Evolutionary conservation across 2,113 vertebrate species (phyloP).

Genomic region (Oreochromis spilurus): DNA sequence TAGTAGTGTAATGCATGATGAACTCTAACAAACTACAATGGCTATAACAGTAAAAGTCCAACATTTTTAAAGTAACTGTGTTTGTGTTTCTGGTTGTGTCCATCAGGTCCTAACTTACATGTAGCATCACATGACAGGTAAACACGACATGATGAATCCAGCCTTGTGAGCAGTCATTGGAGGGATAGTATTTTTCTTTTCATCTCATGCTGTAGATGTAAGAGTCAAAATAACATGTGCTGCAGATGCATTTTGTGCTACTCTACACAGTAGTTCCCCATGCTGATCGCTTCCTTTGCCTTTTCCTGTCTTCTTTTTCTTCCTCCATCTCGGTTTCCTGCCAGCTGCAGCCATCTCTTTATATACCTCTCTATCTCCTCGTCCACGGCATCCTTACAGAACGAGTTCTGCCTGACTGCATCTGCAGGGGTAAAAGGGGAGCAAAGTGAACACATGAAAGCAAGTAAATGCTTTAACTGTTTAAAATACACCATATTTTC

Average conservation of each 20-base stretch:
- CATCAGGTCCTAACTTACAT: background rate
- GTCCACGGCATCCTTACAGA: background rate
- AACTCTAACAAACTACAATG: background rate
- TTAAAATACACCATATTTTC: background rate
- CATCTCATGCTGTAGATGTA: background rate
- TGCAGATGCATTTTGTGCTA: background rate
- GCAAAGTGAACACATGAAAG: background rate
- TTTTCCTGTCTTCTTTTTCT: background rate
- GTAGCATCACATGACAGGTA: accelerated
- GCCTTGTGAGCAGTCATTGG: background rate
- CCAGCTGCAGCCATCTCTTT: background rate
- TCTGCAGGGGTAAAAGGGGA: background rate
- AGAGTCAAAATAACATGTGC: background rate
- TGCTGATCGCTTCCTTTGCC: background rate
- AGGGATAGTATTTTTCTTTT: background rate
- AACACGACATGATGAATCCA: background rate
- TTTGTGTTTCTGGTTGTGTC: background rate
- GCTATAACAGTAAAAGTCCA: background rate
- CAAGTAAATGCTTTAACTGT: background rate
- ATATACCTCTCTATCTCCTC: background rate
- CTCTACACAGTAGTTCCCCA: background rate
- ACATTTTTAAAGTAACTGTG: accelerated
- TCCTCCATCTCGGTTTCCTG: background rate
- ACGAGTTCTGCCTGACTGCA: background rate
- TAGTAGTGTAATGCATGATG: background rate